phyloP scores from a whole-genome alignment of 2,888 invertebrate genomes.

The Heliconius charithonia region DNA sequence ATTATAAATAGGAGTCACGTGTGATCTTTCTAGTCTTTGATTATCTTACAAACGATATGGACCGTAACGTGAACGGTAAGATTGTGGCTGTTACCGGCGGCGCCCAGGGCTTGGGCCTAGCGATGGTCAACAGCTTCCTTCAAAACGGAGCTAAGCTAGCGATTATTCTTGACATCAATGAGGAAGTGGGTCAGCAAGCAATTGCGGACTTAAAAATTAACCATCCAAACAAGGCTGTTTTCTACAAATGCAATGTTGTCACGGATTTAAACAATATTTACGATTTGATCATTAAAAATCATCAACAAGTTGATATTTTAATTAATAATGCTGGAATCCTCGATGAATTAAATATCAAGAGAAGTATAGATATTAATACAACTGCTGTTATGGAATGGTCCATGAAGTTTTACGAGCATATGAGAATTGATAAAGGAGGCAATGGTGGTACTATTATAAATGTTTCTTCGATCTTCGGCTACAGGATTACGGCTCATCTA shows the following conservation, averaged over 20 bases:
- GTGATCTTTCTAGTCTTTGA: not conserved
- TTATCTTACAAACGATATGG: conserved; percentile 37
- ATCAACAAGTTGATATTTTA: conserved; percentile 63
- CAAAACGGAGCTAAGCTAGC: conserved; percentile 46
- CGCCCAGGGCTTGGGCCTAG: conserved; percentile 46
- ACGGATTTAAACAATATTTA: conserved; percentile 68
- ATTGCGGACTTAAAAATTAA: conserved; percentile 53
- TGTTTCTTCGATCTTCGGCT: conserved; percentile 83
- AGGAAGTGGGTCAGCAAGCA: conserved; percentile 42
- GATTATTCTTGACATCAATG: conserved; percentile 48
- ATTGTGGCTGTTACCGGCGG: conserved; percentile 47
- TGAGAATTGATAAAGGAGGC: conserved; percentile 80
- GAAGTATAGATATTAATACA: conserved; percentile 59
- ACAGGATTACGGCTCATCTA: conserved; percentile 69
- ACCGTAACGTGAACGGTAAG: conserved; percentile 45
- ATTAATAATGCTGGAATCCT: conserved; percentile 68
- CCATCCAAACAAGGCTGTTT: conserved; percentile 70
- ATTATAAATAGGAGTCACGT: conserved; percentile 1
- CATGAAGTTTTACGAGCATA: conserved; percentile 78
- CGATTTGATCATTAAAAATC: conserved; percentile 52
- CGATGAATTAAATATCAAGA: conserved; percentile 48
- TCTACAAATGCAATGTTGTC: conserved; percentile 76
- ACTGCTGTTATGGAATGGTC: conserved; percentile 62
- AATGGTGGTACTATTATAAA: conserved; percentile 85
- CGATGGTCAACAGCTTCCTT: conserved; percentile 47